Percentiles rank a stretch among this genome's conserved stretches.
These are phyloP conservation scores for Carabus problematicus DNA, from an alignment of 2,888 invertebrate genomes.

Conservation along the genomic window DNA sequence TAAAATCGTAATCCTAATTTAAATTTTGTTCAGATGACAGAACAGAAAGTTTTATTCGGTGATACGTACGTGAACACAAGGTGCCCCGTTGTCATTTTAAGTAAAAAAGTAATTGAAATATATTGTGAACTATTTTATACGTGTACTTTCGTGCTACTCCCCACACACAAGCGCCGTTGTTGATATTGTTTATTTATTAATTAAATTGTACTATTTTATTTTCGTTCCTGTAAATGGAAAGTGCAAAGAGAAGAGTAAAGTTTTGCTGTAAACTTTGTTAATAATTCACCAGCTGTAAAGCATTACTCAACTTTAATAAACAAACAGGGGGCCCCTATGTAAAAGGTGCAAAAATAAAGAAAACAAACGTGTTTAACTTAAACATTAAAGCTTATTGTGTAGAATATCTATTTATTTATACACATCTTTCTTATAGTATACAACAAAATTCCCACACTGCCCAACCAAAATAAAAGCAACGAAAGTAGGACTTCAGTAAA, in stretches of 20 bases:
- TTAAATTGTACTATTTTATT: slow-evolving; percentile 22
- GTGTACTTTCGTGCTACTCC: too few relatives aligned
- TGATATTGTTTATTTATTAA: slow-evolving; percentile 18
- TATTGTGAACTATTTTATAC: too few relatives aligned
- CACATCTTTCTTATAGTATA: slow-evolving; percentile 1
- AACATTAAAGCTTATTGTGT: too few relatives aligned
- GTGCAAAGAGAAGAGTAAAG: slow-evolving; percentile 16
- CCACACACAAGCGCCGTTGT: too few relatives aligned
- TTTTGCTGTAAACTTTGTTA: slow-evolving; percentile 8
- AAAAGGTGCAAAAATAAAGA: too few relatives aligned
- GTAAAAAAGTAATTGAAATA: too few relatives aligned
- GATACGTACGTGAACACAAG: too few relatives aligned
- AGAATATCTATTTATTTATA: not conserved
- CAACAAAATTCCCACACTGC: not conserved
- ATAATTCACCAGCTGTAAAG: slow-evolving; percentile 13
- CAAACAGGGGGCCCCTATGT: not conserved
- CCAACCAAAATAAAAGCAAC: not conserved
- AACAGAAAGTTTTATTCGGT: too few relatives aligned
- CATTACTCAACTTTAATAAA: slow-evolving; percentile 23
- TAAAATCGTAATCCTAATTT: too few relatives aligned
- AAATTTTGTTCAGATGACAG: too few relatives aligned
- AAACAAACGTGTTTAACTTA: too few relatives aligned
- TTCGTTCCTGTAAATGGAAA: slow-evolving; percentile 11
- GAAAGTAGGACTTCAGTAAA: not conserved
- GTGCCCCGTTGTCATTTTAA: too few relatives aligned